Evolutionary conservation across 2,888 invertebrate genomes (phyloP), one percentile per base, ranked within the genome.

Genomic region (Saturnia japonica): DNA sequence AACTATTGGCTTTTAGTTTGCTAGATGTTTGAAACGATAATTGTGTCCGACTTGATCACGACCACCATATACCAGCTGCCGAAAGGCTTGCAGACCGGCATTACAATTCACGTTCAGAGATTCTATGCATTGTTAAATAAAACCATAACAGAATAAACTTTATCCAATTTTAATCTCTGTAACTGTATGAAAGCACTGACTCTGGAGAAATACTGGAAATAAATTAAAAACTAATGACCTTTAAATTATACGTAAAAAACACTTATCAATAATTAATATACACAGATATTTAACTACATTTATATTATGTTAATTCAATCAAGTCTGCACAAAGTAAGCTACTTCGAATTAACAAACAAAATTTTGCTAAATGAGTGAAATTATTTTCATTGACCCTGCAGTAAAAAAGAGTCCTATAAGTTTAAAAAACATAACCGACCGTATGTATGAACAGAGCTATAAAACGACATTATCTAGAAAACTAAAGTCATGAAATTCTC

Each of bases 341-440:
- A 19, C 19, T 47, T 19, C 7, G 34, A 34, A 47, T 19, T 47
- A 47, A 7, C 19, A 47, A 16, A 47, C 19, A 47, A 47, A 47
- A 0, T 51, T 19, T 51, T n/a, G n/a, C 9, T 19, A 51, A 51
- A 22, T 22, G 8, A 54, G 54, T 22, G 22, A 22, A 54, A 22
- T 22, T n/a, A 22, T n/a, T 54, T 22, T 54, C 9, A 22, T 54
- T n/a, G 11, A 54, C 22, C 7, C 57, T 25, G 14, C 14, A 60
- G 25, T 14, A 71, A 73, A 74, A 74, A 16, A 68, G 40, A 22
- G 28, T 64, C 40, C 54, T 74, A 71, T 72, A 74, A 73, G 72
- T 72, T 72, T 70, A 66, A 68, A 70, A 72, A 72, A 71, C 72
- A 72, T 72, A 72, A 74, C 72, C 74, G 71, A 28, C 57, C 28